Base-by-base conservation (phyloP, 2,113 vertebrate genomes). In the Eurypyga helias region DNA sequence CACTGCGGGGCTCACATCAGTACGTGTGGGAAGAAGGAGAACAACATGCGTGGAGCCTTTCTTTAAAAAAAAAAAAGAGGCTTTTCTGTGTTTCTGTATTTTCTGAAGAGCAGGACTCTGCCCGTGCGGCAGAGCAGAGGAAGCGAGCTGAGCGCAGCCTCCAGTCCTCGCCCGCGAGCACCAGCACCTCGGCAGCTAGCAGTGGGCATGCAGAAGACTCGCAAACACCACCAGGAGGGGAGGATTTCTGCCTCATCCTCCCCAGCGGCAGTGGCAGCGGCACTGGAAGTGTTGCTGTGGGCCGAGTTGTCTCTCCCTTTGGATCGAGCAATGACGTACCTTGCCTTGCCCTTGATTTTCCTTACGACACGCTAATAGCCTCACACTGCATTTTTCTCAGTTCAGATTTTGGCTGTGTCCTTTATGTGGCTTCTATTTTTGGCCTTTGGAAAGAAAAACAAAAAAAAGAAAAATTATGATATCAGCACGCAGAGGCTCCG, bases 351-450 rank as follows among this genome's bases (percentile, higher is more conserved):
- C 48, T 52, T 58, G 46, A 17, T 55, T 77, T 65, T 73, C 79
- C 49, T 77, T 8, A 13, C 0, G 10, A 9, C 48, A 19, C 13
- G 8, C 38, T 23, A 38, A 17, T 6, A 60, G n/a, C 48, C n/a
- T 13, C 49, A 3, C 0, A 0, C 1, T 1, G 16, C 1, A 0
- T 20, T 60, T 66, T 57, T 21, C 33, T 12, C 4, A 0, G 31
- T 60, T 87, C 81, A 17, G 51, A n/a, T 72, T 64, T 38, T 55
- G 45, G 4, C 52, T 6, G 33, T 11, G 17, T 41, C 46, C 41
- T 57, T 67, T n/a, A 20, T 1, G 1, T 9, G 17, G 61, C 26
- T 57, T 70, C 85, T 80, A 65, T 17, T 82, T 67, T 86, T 52
- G 20, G 29, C 14, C 3, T 64, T 25, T 46, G 41, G 15, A 19